Base-by-base conservation (phyloP, 1,140 invertebrate genomes). In the Ceratosolen solmsi region DNA sequence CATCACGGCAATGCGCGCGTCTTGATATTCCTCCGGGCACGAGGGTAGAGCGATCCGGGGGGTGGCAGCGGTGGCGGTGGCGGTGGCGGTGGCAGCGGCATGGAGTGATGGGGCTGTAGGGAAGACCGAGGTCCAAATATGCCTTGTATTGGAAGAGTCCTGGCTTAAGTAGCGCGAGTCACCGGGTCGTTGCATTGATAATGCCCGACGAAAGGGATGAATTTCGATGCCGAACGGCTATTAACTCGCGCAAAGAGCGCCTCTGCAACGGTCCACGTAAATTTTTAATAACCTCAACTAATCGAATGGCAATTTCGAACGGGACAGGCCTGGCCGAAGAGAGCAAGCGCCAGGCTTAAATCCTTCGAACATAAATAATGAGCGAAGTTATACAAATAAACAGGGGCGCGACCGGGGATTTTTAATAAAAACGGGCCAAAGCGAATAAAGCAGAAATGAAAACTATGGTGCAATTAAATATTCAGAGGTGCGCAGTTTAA, bases 401-500 rank as follows among this genome's bases (percentile, higher is more conserved):
- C 30, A 15, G 13, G 17, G 60, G 25, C 27, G 27, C 60, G 60
- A 13, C 41, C 41, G 13, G 41, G 41, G 41, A 46, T 46, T 46
- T 7, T 13, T 7, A 46, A 46, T 7, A 65, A 33, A 36, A 33
- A 65, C 33, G 3, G 17, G 17, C 1, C 8, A 36, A n/a, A 38
- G 33, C 33, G 63, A 38, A n/a, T 3, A 22, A 3, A 68, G 22
- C 33, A 11, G 20, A 68, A n/a, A n/a, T 68, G 20, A 22, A 68
- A 36, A 68, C 63, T 68, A n/a, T 17, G 1, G 63, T 15, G 33
- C 3, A 38, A 38, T 68, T 68, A 68, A 68, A 68, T 68, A 68
- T 68, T 38, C 15, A 63, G 60, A 36, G 60, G 30, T 17, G 3
- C 63, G 33, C 30, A n/a, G 36, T 68, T 68, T 68, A 68, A 65